Conservation (phyloP, 2,888 invertebrate species). For the Sphaerophoria rueppellii region DNA sequence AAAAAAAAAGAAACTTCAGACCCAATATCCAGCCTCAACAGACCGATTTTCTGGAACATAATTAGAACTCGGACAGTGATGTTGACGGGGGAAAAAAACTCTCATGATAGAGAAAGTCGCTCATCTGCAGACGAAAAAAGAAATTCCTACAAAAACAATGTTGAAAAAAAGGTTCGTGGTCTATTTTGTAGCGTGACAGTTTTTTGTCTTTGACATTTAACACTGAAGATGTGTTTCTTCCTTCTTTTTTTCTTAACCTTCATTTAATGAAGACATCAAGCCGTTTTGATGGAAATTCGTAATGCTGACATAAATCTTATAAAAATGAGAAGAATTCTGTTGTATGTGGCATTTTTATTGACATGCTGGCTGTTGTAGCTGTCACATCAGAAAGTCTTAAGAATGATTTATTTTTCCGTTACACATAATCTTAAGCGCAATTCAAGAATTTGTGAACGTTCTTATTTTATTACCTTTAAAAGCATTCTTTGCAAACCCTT, state of each 20-base stretch:
- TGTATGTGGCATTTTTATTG: constrained; percentile 1
- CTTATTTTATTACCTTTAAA: too few species aligned
- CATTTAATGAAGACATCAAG: neutral
- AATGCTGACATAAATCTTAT: constrained; percentile 17
- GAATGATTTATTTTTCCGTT: too few species aligned
- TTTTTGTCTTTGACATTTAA: constrained; percentile 22
- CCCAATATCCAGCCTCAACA: neutral
- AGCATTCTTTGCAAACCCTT: too few species aligned
- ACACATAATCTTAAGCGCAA: too few species aligned
- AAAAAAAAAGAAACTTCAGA: too few species aligned
- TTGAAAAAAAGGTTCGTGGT: constrained; percentile 3
- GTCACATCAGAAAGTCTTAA: too few species aligned
- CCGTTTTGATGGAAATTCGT: neutral
- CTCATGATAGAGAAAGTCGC: constrained; percentile 21
- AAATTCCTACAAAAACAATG: constrained; percentile 12
- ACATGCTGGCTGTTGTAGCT: neutral
- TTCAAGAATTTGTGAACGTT: too few species aligned
- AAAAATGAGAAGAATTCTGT: constrained; percentile 18
- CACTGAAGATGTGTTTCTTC: neutral
- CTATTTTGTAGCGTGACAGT: constrained; percentile 12
- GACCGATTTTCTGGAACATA: constrained; percentile 1
- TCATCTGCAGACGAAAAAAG: neutral
- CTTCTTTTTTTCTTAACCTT: neutral
- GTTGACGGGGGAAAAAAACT: neutral
- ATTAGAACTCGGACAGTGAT: neutral